A percentile compares a stretch with the other conserved stretches of the same genome.
Evolutionary conservation across 2,888 invertebrate genomes (phyloP).

Genomic region (Cryptocheilus praepositus): DNA sequence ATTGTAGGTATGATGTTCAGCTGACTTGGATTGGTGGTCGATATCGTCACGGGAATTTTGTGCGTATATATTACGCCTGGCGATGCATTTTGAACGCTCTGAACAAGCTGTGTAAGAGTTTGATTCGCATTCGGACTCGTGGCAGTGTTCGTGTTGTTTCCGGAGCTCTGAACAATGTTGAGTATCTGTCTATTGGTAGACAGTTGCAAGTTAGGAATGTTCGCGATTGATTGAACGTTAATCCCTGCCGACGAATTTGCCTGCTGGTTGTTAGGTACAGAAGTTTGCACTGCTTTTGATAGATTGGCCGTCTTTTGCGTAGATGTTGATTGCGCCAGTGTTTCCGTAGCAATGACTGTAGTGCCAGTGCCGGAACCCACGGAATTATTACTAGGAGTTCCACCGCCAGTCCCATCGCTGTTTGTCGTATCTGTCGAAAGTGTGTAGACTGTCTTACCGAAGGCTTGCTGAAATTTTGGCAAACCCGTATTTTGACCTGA

Average conservation of each 20-base stretch:
- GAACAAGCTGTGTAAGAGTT: conserved; percentile 68
- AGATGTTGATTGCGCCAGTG: conserved; percentile 52
- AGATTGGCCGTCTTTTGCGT: conserved; percentile 63
- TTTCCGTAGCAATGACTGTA: conserved; percentile 31
- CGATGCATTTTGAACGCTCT: conserved; percentile 59
- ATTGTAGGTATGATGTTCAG: conserved; percentile 69
- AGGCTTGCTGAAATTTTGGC: conserved; percentile 88
- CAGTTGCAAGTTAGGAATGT: conserved; percentile 66
- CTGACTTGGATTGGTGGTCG: conserved; percentile 70
- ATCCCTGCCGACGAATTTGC: conserved; percentile 51
- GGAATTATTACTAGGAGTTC: too few relatives aligned
- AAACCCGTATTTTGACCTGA: conserved; percentile 73
- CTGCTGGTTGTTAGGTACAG: conserved; percentile 62
- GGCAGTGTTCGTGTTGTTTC: conserved; percentile 49
- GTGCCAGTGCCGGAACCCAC: conserved; percentile 23
- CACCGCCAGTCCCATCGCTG: background rate
- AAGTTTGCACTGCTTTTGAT: conserved; percentile 74
- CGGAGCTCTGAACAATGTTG: conserved; percentile 68
- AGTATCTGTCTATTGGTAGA: conserved; percentile 65
- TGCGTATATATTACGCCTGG: conserved; percentile 84
- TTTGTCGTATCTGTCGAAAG: conserved; percentile 61
- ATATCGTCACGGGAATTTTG: conserved; percentile 81
- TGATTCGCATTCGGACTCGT: conserved; percentile 59
- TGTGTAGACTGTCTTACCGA: conserved; percentile 82
- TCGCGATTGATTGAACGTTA: conserved; percentile 65